Percentiles rank a stretch among this genome's conserved stretches.
These are phyloP conservation scores for Hyppa rectilinea DNA, from an alignment of 2,888 invertebrate species.

Conservation along the genomic window DNA sequence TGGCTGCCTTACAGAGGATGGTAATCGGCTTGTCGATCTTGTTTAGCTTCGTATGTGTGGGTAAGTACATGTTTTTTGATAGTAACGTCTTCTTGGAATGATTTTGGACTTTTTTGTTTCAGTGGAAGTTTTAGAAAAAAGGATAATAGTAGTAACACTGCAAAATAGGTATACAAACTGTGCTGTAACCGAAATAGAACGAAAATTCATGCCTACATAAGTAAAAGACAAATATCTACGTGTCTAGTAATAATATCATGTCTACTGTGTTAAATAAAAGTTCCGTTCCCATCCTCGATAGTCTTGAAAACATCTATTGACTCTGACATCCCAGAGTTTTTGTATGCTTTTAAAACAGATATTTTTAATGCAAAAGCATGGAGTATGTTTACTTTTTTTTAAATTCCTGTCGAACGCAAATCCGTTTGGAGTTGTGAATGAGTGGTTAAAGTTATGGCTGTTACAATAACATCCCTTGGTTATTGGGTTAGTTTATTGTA, in stretches of 20 bases:
- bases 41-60: constrained; percentile 67
- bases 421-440: constrained; percentile 77
- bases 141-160: too few species aligned
- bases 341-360: constrained; percentile 48
- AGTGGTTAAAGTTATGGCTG: constrained; percentile 62
- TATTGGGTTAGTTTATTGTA: constrained; percentile 79
- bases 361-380: constrained; percentile 58
- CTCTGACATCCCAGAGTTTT: constrained; percentile 19
- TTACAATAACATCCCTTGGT: constrained; percentile 72
- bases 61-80: constrained; percentile 37
- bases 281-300: neutral
- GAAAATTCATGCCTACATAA: too few species aligned
- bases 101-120: neutral
- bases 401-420: constrained; percentile 71
- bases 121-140: neutral
- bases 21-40: constrained; percentile 78
- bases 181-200: too few species aligned
- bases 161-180: too few species aligned
- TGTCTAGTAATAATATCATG: neutral
- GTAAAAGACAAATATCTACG: neutral
- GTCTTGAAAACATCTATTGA: constrained; percentile 34
- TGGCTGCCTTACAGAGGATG: constrained; percentile 73
- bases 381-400: constrained; percentile 73
- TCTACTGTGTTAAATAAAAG: constrained; percentile 10
- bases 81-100: constrained; percentile 22